Percentiles rank a stretch among this genome's conserved stretches.
Evolutionary conservation across 2,797 vertebrate genomes (phyloP).

Genomic region (Sandelia bainsii): DNA sequence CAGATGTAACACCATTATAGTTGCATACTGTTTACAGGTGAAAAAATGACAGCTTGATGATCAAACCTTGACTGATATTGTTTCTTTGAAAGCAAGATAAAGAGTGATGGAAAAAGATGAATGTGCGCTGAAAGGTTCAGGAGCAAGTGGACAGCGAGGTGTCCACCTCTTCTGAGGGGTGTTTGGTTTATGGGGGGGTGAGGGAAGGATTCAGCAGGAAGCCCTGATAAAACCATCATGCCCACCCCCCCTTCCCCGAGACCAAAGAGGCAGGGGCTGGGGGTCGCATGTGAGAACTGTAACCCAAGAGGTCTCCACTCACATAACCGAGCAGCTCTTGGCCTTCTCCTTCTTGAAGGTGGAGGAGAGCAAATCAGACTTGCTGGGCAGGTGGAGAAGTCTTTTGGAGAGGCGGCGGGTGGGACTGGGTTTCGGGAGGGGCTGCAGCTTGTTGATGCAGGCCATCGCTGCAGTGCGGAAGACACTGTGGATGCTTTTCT

Average conservation of each 20-base stretch:
- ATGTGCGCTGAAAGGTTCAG: constrained; percentile 83
- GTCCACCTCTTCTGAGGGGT: constrained; percentile 83
- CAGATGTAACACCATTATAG: constrained; percentile 71
- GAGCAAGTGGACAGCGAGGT: constrained; percentile 83
- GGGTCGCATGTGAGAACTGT: constrained; percentile 69
- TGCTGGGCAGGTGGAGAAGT: constrained; percentile 93
- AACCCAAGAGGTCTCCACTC: constrained; percentile 74
- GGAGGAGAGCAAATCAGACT: constrained; percentile 93
- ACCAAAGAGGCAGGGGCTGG: constrained; percentile 79
- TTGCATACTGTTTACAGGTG: constrained; percentile 77
- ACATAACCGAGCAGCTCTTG: constrained; percentile 97
- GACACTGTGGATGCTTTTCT: constrained; percentile 96
- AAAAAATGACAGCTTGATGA: constrained; percentile 70
- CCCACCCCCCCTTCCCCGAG: constrained; percentile 82
- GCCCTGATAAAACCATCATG: constrained; percentile 82
- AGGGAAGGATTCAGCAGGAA: constrained; percentile 84
- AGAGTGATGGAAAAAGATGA: constrained; percentile 73
- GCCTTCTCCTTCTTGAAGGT: constrained; percentile 97
- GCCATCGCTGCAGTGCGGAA: constrained; percentile 91
- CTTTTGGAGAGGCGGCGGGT: constrained; percentile 93
- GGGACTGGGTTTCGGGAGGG: constrained; percentile 86
- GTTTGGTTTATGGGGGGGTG: constrained; percentile 80
- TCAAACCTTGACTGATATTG: constrained; percentile 65
- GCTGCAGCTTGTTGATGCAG: constrained; percentile 90
- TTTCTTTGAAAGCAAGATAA: constrained; percentile 72